phyloP scores from a whole-genome alignment of 2,113 vertebrate species.

The Daboia siamensis region DNA sequence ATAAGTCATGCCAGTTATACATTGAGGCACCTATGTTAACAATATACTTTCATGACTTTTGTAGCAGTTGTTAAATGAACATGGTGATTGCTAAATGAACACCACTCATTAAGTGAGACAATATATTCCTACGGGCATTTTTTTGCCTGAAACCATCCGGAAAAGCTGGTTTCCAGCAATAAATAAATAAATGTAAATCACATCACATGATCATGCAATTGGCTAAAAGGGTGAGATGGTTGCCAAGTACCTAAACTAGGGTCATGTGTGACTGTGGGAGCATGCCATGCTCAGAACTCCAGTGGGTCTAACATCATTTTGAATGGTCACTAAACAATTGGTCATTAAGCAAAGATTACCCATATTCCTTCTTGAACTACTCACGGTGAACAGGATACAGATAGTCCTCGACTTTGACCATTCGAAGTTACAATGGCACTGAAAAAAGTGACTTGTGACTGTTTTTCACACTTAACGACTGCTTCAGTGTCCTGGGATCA shows the following conservation, averaged over 20 bases:
- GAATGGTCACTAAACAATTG: not conserved
- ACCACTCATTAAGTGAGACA: not conserved
- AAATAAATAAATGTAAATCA: not conserved
- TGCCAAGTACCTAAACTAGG: not conserved
- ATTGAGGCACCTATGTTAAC: not conserved
- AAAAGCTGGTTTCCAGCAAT: not conserved
- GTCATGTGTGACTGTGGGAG: not conserved
- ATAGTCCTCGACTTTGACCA: too few species aligned
- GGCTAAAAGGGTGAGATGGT: not conserved
- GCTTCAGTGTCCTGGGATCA: too few species aligned
- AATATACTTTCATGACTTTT: not conserved
- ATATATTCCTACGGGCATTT: not conserved
- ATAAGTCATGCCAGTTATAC: not conserved
- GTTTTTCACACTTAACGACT: too few species aligned
- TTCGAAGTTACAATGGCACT: too few species aligned
- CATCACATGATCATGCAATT: not conserved
- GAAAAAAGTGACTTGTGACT: too few species aligned
- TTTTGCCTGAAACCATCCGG: not conserved
- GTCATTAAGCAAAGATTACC: not conserved
- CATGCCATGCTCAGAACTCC: not conserved
- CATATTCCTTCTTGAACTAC: not conserved
- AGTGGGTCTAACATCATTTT: not conserved
- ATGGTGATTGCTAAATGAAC: not conserved
- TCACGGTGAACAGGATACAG: too few species aligned
- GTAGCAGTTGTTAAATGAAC: not conserved